phyloP scores from a whole-genome alignment of 1,140 invertebrate species.

The Nephila pilipes region DNA sequence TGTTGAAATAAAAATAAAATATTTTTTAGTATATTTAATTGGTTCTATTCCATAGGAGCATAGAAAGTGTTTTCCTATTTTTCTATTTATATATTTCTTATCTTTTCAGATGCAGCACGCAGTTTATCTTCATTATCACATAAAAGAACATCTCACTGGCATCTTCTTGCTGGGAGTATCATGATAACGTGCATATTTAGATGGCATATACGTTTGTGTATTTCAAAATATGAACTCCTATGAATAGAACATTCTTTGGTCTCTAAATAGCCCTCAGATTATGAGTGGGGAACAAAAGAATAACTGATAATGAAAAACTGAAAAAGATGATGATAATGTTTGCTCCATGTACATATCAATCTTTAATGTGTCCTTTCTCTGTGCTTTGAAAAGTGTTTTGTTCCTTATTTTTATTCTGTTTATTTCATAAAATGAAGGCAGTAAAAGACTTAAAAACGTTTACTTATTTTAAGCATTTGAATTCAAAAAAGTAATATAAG shows the following conservation, averaged over 20 bases:
- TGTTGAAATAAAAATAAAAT: no score
- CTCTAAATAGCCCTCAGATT: neutral
- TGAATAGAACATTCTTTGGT: neutral
- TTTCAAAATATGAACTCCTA: neutral
- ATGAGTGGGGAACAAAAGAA: neutral
- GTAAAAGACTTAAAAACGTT: no score
- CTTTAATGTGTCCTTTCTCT: no score
- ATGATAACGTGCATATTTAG: neutral
- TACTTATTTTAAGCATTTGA: no score
- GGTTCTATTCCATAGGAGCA: no score
- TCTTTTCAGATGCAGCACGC: conserved; percentile 8
- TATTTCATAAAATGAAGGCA: no score
- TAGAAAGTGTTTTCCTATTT: no score
- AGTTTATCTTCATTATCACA: conserved; percentile 24
- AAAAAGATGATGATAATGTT: neutral
- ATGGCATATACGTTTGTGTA: neutral
- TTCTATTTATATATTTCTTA: neutral
- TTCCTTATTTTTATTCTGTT: no score
- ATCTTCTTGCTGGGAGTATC: neutral
- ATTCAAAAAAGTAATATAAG: no score
- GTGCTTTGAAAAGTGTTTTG: no score
- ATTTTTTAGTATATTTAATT: no score
- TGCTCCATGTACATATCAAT: conserved; percentile 1
- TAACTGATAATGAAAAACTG: neutral
- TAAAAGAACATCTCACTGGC: neutral